These are phyloP conservation scores for Myotis vivesi DNA, from an alignment of 2,797 vertebrate genomes.

Conservation along the genomic window DNA sequence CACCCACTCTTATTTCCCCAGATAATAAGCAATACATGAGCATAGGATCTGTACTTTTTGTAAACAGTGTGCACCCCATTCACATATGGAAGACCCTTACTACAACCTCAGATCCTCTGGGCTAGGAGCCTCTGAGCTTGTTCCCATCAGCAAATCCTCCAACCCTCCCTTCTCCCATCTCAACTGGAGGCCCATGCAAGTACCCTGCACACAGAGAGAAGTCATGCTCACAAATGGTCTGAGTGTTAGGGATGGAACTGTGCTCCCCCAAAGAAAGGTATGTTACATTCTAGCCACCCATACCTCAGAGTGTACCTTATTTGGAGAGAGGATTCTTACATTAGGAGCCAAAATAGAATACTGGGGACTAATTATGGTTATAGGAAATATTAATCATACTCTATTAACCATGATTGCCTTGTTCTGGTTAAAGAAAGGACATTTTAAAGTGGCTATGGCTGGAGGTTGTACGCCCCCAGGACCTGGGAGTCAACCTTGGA, in stretches of 20 bases:
- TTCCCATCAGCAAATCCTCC: background rate
- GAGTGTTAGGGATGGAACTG: background rate
- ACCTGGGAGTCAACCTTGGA: background rate
- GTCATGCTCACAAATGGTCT: background rate
- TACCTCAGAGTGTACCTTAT: background rate
- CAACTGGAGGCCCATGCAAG: background rate
- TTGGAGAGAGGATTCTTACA: background rate
- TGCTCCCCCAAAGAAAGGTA: background rate
- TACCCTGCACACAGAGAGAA: background rate
- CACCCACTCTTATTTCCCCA: background rate
- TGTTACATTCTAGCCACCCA: background rate
- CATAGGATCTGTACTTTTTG: background rate
- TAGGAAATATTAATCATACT: background rate
- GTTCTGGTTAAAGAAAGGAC: background rate
- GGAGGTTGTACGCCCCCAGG: background rate
- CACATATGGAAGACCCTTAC: background rate
- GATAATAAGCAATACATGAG: background rate
- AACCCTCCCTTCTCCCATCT: background rate
- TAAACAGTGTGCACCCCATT: background rate
- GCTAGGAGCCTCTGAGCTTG: background rate
- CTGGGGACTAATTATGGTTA: too few relatives aligned
- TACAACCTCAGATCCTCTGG: background rate
- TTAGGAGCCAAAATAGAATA: background rate
- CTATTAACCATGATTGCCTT: background rate
- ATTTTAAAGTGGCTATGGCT: background rate